A percentile compares a stretch with the other conserved stretches of the same genome.
Evolutionary conservation across 2,113 vertebrate genomes (phyloP).

Genomic region (Tragelaphus imberbis): DNA sequence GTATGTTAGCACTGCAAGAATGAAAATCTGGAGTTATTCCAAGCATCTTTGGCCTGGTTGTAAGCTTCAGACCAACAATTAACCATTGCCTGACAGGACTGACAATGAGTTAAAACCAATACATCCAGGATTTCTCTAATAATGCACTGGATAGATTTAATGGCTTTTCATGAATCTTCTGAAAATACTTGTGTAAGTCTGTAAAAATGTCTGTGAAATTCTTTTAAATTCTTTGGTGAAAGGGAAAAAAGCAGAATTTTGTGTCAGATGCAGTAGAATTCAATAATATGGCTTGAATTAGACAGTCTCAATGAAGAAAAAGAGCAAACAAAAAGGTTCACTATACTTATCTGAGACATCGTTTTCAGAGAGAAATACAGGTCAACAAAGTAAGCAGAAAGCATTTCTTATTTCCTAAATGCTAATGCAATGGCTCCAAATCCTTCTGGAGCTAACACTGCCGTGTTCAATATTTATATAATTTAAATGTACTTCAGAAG

Average conservation of each 20-base stretch:
- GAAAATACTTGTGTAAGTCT: background rate
- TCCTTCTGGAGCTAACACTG: background rate
- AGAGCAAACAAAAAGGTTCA: background rate
- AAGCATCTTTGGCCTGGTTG: accelerated
- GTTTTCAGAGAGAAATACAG: background rate
- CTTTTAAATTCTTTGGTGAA: background rate
- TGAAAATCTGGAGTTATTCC: background rate
- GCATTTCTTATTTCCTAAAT: background rate
- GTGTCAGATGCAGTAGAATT: background rate
- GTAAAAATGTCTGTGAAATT: background rate
- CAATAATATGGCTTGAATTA: background rate
- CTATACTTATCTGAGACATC: background rate
- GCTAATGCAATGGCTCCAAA: background rate
- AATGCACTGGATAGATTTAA: background rate
- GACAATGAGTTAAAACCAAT: background rate
- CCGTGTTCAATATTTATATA: background rate
- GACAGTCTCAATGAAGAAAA: background rate
- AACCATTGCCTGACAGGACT: background rate
- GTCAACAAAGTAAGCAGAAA: background rate
- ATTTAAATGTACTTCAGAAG: background rate
- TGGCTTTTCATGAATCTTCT: background rate
- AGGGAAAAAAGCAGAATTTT: background rate
- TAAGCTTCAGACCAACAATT: background rate
- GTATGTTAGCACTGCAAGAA: background rate
- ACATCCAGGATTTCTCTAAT: background rate